Evolutionary conservation across 1,140 invertebrate species (phyloP), one percentile per base, ranked within the genome.

Genomic region (Sarcophaga peregrina): DNA sequence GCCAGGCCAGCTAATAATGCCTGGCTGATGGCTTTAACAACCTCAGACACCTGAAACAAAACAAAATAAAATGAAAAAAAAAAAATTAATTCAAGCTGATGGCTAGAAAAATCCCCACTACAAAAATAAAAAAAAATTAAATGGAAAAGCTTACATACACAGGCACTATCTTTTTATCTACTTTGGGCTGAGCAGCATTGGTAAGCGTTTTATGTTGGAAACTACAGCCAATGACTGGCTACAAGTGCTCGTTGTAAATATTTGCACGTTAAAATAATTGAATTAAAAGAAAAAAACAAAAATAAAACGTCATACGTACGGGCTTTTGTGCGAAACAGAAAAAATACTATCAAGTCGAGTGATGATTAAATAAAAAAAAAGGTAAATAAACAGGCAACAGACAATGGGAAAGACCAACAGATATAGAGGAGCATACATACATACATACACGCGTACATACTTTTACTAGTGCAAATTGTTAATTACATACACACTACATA

Each of bases 191-290:
- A 37, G 25, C 25, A 4, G 25, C 4, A 4, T 4, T 37, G 25
- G 25, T 37, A 37, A 37, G 25, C 25, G 25, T 37, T 37, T 37
- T 37, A 37, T 37, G 25, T 37, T 37, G 25, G 25, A 37, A 37
- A 37, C 25, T 37, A 37, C 25, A 37, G 25, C 25, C 25, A 37
- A 37, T 37, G 25, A 37, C 25, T 37, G 20, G 62, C 62, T 68
- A 68, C 62, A 68, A 68, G 62, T 68, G 25, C 25, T 37, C 25
- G 25, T 37, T 20, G 62, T 68, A 68, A 68, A 68, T 68, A 68
- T 68, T 68, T 68, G 62, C 62, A 68, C 62, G 62, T 68, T 25
- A 68, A 68, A 68, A 20, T 68, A 68, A 68, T 68, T 68, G 62
- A 17, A 68, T 10, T 20, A 68, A 68, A 17, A 25, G 6, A 6